Evolutionary conservation across 2,113 vertebrate genomes (phyloP).

Genomic region (Trichechus manatus): DNA sequence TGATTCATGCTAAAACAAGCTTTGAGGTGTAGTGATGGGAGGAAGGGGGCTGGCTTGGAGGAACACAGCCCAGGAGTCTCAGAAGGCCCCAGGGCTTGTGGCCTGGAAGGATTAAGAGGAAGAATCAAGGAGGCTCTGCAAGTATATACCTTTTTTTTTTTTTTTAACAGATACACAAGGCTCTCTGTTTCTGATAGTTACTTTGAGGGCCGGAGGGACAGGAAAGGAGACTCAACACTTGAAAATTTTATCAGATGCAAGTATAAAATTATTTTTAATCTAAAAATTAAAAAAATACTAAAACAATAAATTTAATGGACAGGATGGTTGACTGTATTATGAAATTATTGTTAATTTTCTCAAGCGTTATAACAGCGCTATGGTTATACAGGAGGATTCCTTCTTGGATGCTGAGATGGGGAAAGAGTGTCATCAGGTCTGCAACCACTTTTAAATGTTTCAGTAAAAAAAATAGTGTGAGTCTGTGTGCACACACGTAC

Average conservation of each 20-base stretch:
- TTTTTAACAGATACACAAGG: background rate
- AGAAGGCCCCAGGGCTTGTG: background rate
- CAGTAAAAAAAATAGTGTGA: too few relatives aligned
- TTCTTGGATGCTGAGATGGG: background rate
- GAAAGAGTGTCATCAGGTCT: background rate
- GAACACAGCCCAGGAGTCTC: background rate
- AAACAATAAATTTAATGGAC: background rate
- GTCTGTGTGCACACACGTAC: background rate
- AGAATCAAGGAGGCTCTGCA: background rate
- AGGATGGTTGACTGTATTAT: background rate
- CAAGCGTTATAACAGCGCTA: background rate
- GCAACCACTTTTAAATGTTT: background rate
- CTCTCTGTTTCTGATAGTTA: background rate
- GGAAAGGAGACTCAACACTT: background rate
- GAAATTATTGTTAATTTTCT: background rate
- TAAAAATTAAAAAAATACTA: background rate
- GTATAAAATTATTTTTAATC: background rate
- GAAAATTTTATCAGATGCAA: background rate
- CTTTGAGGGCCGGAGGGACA: background rate
- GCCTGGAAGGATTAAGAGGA: background rate
- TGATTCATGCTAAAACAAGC: background rate
- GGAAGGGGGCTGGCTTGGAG: background rate
- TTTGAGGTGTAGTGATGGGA: accelerated
- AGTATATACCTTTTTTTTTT: too few relatives aligned
- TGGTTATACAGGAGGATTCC: too few relatives aligned